Percentiles rank a stretch among this genome's conserved stretches.
Evolutionary conservation across 92 coral and sea anemone genomes (phyloP).

Genomic region (Hydrozoanthus gracilis): DNA sequence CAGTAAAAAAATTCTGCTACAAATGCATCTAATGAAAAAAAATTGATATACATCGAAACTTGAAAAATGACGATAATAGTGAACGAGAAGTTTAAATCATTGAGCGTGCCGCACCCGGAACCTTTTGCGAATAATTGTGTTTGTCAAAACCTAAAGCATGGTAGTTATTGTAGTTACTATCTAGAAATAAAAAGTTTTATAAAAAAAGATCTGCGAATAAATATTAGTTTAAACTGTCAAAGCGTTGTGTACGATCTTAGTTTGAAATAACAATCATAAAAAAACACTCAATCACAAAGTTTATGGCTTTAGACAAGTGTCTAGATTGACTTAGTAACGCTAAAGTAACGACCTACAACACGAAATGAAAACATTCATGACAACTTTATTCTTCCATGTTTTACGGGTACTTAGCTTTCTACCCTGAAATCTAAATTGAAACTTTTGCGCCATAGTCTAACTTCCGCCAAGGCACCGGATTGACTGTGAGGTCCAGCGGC

Average conservation of each 20-base stretch:
- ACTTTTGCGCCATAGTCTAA: neutral
- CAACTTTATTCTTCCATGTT: neutral
- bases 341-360: slow-evolving; percentile 6
- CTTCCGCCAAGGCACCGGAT: slow-evolving; percentile 44
- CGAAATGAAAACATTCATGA: neutral
- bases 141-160: neutral
- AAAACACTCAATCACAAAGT: neutral
- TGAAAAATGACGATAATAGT: no score
- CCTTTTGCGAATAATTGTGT: no score
- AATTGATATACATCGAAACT: no score
- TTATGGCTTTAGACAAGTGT: neutral
- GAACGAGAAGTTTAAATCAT: no score
- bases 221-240: neutral
- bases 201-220: neutral
- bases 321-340: neutral
- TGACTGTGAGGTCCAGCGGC: slow-evolving; percentile 29
- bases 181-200: neutral
- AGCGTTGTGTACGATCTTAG: neutral
- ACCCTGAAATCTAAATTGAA: slow-evolving; percentile 13
- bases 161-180: neutral
- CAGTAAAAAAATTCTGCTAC: no score
- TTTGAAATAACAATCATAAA: neutral
- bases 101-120: no score
- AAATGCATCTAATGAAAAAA: no score
- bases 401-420: slow-evolving; percentile 9